Conservation (phyloP, 2,113 vertebrate species). For the Rattus rattus region DNA sequence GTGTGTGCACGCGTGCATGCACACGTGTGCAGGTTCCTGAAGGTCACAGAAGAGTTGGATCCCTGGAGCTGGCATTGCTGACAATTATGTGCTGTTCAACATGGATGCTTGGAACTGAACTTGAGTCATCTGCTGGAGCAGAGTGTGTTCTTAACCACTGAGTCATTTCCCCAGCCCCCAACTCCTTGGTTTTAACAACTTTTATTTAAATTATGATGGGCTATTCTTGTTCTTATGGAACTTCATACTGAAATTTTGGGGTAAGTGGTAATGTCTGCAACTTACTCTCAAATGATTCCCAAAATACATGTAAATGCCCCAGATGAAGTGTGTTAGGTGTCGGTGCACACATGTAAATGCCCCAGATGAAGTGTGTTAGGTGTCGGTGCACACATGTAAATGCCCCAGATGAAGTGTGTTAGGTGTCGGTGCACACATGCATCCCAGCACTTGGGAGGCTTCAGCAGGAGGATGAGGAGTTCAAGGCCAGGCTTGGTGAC, state of each 20-base stretch:
- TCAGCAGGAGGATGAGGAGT: background rate
- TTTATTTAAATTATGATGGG: background rate
- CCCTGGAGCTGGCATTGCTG: background rate
- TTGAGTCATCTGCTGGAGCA: background rate
- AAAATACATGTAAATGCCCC: constrained; percentile 8
- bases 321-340: too few relatives aligned
- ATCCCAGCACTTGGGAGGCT: background rate
- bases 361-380: too few relatives aligned
- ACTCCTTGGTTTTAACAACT: background rate
- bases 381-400: too few relatives aligned
- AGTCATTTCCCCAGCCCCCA: background rate
- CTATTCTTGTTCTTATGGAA: constrained; percentile 41
- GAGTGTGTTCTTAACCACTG: background rate
- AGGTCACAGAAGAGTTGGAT: background rate
- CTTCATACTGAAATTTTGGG: background rate
- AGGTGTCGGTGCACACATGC: too few relatives aligned
- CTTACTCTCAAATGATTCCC: constrained; percentile 26
- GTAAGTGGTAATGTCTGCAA: background rate
- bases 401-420: background rate
- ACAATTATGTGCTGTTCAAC: background rate
- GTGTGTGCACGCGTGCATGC: too few relatives aligned
- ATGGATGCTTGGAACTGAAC: background rate
- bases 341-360: too few relatives aligned
- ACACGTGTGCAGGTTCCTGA: background rate
- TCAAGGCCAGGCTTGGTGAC: background rate